Conservation (phyloP, 37 sponge, comb jelly and placozoan genomes). For the Bolinopsis microptera region DNA sequence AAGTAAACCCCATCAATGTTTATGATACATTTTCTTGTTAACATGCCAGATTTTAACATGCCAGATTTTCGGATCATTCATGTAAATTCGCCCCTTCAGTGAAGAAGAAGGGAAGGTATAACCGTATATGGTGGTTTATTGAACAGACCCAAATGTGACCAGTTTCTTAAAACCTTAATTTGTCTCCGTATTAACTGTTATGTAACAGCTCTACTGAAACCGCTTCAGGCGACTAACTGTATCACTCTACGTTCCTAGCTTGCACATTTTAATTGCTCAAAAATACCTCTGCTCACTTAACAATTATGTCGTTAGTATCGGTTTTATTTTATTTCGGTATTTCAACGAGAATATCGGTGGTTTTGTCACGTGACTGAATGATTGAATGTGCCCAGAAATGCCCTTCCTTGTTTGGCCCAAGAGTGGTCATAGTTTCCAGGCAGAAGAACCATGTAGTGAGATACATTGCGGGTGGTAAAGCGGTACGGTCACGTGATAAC, state of each 20-base stretch:
- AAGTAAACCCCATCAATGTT: too few relatives aligned
- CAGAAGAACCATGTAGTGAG: neutral
- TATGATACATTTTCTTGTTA: too few relatives aligned
- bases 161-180: too few relatives aligned
- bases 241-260: neutral
- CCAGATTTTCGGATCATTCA: too few relatives aligned
- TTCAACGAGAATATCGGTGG: neutral
- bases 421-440: neutral
- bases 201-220: too few relatives aligned
- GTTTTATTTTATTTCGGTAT: neutral
- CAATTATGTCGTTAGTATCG: neutral
- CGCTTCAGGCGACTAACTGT: too few relatives aligned
- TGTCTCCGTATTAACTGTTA: too few relatives aligned
- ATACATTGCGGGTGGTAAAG: neutral
- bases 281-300: neutral
- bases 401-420: neutral
- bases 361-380: neutral
- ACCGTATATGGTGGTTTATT: too few relatives aligned
- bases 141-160: too few relatives aligned
- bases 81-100: too few relatives aligned
- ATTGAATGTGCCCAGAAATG: neutral
- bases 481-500: neutral
- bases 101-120: too few relatives aligned
- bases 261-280: neutral
- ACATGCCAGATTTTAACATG: too few relatives aligned